Percentiles rank a stretch among this genome's conserved stretches.
These are phyloP conservation scores for Agelastica alni DNA, from an alignment of 2,888 invertebrate species.

Conservation along the genomic window DNA sequence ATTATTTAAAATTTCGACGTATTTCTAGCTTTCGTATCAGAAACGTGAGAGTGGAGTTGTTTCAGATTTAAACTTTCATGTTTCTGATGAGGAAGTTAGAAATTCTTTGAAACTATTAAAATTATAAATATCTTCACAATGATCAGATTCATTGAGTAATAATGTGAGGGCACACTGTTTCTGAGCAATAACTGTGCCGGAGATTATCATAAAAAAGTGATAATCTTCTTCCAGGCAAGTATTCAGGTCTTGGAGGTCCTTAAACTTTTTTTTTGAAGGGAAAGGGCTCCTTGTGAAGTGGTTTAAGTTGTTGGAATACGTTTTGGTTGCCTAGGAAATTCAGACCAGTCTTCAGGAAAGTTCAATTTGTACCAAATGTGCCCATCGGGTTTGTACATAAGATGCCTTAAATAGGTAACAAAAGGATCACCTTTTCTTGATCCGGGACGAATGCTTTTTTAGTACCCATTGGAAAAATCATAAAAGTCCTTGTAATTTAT, in stretches of 20 bases:
- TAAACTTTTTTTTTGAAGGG: background rate
- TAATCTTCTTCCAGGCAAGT: background rate
- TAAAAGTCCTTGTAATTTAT: background rate
- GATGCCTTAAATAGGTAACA: background rate
- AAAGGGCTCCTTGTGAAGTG: background rate
- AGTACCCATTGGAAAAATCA: background rate
- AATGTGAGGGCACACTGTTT: constrained; percentile 13
- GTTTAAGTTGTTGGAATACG: background rate
- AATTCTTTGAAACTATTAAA: too few relatives aligned
- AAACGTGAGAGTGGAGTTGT: too few relatives aligned
- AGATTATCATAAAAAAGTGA: constrained; percentile 5
- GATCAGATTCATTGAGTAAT: too few relatives aligned
- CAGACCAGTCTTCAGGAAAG: background rate
- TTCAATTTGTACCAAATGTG: background rate
- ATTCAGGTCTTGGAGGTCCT: background rate
- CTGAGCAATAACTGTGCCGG: constrained; percentile 7
- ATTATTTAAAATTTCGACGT: too few relatives aligned
- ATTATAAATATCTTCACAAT: too few relatives aligned
- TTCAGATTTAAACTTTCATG: too few relatives aligned
- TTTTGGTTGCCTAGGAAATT: background rate
- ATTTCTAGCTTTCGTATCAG: too few relatives aligned
- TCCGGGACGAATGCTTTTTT: background rate
- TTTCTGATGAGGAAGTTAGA: too few relatives aligned
- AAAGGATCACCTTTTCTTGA: background rate
- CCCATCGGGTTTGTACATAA: background rate